These are phyloP conservation scores for Vimba vimba DNA, from an alignment of 2,113 vertebrate genomes.

Conservation along the genomic window DNA sequence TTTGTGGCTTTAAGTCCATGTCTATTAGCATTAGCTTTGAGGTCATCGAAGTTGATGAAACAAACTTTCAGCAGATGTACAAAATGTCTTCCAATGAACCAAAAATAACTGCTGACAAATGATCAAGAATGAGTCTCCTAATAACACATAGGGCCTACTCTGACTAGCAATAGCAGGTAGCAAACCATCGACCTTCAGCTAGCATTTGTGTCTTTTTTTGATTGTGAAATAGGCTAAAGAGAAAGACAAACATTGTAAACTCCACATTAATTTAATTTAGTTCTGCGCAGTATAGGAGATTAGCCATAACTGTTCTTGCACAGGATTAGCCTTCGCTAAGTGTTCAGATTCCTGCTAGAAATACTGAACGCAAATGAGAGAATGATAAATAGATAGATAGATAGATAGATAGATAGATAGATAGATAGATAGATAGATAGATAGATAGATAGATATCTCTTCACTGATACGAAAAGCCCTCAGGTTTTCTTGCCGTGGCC, in stretches of 20 bases:
- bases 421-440: too few species aligned
- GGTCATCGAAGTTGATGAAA: conserved; percentile 61
- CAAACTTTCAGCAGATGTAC: conserved; percentile 45
- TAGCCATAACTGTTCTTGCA: conserved; percentile 14
- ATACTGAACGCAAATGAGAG: not conserved
- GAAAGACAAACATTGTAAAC: not conserved
- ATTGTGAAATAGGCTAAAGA: not conserved
- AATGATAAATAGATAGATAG: not conserved
- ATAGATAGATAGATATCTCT: too few species aligned
- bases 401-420: too few species aligned
- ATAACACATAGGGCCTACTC: too few species aligned
- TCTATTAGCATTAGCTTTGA: conserved; percentile 19
- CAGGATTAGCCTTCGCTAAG: not conserved
- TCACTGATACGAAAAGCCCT: not conserved
- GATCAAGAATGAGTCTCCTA: not conserved
- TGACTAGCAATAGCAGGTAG: not conserved
- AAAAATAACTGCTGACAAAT: not conserved
- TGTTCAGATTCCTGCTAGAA: not conserved
- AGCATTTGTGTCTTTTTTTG: not conserved
- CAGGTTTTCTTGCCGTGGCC: not conserved
- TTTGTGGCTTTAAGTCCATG: conserved; percentile 42
- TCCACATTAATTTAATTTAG: not conserved
- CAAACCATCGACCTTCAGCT: not conserved
- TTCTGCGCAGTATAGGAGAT: not conserved
- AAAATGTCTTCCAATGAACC: conserved; percentile 51